These are phyloP conservation scores for Aramus guarauna DNA, from an alignment of 2,113 vertebrate genomes.

Conservation along the genomic window DNA sequence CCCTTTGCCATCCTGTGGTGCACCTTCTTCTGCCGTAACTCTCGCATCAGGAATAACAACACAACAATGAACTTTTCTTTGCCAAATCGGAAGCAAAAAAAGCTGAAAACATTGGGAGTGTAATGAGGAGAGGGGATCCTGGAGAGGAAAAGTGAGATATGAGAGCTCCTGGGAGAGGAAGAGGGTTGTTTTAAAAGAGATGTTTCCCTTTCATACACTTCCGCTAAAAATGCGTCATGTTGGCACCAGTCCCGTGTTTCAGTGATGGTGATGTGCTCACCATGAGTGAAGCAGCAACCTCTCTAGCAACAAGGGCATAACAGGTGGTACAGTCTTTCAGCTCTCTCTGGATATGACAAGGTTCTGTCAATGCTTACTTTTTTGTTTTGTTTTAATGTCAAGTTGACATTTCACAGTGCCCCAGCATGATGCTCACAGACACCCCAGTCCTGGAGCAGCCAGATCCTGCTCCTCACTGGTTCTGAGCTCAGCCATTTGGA, in stretches of 20 bases:
- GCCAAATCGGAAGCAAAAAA: neutral
- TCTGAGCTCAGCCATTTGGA: neutral
- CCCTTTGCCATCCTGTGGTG: neutral
- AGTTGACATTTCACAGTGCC: neutral
- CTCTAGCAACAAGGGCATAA: neutral
- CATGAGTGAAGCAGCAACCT: neutral
- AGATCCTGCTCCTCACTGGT: neutral
- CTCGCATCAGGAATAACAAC: neutral
- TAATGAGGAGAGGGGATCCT: neutral
- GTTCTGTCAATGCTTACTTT: neutral
- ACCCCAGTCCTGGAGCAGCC: neutral
- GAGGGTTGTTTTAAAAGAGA: rapidly evolving
- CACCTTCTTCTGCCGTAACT: neutral
- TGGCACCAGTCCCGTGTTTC: neutral
- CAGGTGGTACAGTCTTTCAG: neutral
- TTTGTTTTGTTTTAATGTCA: neutral
- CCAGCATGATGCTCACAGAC: neutral
- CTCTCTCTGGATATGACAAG: neutral
- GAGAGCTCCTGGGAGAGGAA: neutral
- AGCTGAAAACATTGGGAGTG: neutral
- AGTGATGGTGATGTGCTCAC: neutral
- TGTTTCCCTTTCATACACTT: neutral
- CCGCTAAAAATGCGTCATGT: neutral
- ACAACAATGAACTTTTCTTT: neutral
- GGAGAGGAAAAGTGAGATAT: neutral